Base-by-base conservation (phyloP, 2,888 invertebrate genomes). In the Polymixis lichenea region DNA sequence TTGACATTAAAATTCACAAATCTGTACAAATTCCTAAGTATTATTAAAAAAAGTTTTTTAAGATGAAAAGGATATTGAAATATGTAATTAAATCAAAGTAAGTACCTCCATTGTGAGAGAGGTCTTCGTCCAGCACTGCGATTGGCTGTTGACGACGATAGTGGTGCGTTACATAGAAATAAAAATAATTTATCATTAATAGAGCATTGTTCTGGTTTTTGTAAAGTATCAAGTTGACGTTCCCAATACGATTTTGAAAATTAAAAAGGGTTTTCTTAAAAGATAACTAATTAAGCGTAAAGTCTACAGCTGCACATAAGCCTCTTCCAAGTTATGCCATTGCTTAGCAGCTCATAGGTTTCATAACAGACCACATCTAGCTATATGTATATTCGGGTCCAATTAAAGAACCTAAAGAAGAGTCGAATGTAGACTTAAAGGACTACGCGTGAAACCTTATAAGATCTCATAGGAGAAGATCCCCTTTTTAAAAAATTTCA, bases 161-260 rank as follows among this genome's bases (percentile, higher is more conserved):
- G 56, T 77, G 83, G 53, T 76, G 72, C 11, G 49, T 85, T 83
- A 83, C 83, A 83, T 83, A 83, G 85, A 83, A 83, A 83, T 83
- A 83, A 83, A 83, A 84, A 83, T 67, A 80, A 73, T 46, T 60
- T 61, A 60, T 38, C n/a, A 72, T 56, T 67, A 55, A 67, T 67
- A 55, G 67, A 67, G 67, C 67, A 55, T n/a, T 67, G 38, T n/a
- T 38, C 55, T 13, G 13, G 67, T 38, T 4, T 38, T 67, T 38
- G 0, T n/a, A 38, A 53, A 55, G n/a, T 38, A 38, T 55, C 2
- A 38, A n/a, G 19, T 55, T 38, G 7, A 19, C 11, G n/a, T 55
- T 32, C n/a, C 1, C 17, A 51, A 66, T 13, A 7, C n/a, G 2
- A n/a, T n/a, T 53, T 51, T n/a, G n/a, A 38, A 53, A 53, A 19